phyloP scores from a whole-genome alignment of 1,140 invertebrate species.

The Capitella teleta region DNA sequence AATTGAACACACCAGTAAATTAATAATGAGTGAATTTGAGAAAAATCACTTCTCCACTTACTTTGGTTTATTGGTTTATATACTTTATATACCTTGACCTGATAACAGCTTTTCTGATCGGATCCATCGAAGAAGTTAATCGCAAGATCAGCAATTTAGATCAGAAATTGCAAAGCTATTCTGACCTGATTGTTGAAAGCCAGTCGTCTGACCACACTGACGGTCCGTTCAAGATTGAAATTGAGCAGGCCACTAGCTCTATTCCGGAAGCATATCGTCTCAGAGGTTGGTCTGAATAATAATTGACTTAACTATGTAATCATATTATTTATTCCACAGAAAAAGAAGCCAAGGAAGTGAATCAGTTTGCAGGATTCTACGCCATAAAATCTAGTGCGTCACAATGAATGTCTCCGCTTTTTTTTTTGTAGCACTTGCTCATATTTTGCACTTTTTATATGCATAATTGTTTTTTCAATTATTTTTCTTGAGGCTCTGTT shows the following conservation, averaged over 20 bases:
- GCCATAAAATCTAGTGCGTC: slow-evolving; percentile 35
- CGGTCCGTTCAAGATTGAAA: slow-evolving; percentile 17
- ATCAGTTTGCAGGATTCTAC: slow-evolving; percentile 35
- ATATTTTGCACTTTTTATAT: neutral
- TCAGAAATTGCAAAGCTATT: slow-evolving; percentile 28
- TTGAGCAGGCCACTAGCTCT: slow-evolving; percentile 16
- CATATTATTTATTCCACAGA: slow-evolving; percentile 17
- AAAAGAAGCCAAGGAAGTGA: slow-evolving; percentile 29
- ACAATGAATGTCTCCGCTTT: too few relatives aligned
- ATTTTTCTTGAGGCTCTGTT: neutral
- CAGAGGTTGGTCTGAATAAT: neutral
- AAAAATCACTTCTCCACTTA: too few relatives aligned
- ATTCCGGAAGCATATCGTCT: neutral
- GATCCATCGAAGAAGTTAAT: slow-evolving; percentile 35
- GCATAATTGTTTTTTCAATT: neutral
- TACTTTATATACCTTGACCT: slow-evolving; percentile 5
- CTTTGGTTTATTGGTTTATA: too few relatives aligned
- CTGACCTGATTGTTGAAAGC: slow-evolving; percentile 29
- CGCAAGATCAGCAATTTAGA: slow-evolving; percentile 32
- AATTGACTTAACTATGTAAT: neutral
- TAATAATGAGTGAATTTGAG: too few relatives aligned
- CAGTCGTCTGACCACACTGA: slow-evolving; percentile 19
- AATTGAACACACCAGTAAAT: too few relatives aligned
- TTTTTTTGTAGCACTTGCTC: too few relatives aligned
- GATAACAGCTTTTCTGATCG: slow-evolving; percentile 34